Percentiles rank a stretch among this genome's conserved stretches.
These are phyloP conservation scores for Temnothorax longispinosus DNA, from an alignment of 1,140 invertebrate species.

Conservation along the genomic window DNA sequence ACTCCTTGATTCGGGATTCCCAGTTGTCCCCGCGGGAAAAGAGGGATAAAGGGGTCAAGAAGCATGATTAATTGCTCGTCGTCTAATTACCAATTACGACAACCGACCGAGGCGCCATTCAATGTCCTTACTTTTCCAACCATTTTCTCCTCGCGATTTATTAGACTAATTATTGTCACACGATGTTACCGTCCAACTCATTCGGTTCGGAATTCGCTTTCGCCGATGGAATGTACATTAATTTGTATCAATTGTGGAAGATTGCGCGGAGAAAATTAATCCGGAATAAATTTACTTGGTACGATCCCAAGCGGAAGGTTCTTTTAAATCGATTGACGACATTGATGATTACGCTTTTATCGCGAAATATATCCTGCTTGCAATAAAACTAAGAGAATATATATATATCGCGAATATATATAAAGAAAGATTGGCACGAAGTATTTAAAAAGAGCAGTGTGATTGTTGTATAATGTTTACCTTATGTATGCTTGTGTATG, in stretches of 20 bases:
- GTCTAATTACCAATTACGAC: constrained; percentile 77
- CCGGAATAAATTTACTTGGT: constrained; percentile 5
- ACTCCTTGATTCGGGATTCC: constrained; percentile 63
- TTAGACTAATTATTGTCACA: constrained; percentile 52
- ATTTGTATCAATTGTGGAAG: constrained; percentile 28
- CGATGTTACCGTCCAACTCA: constrained; percentile 30
- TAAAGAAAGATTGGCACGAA: background rate
- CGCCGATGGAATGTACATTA: constrained; percentile 20
- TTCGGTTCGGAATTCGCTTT: constrained; percentile 27
- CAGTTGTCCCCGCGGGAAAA: constrained; percentile 25
- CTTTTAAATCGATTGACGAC: background rate
- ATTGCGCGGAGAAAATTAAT: constrained; percentile 37
- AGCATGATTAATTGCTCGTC: constrained; percentile 72
- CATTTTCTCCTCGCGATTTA: constrained; percentile 40
- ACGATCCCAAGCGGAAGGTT: background rate
- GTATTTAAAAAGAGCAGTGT: background rate
- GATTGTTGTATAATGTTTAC: background rate
- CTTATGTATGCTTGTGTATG: background rate
- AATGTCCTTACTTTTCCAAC: constrained; percentile 17
- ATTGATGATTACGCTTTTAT: constrained; percentile 13
- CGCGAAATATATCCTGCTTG: background rate
- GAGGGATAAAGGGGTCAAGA: constrained; percentile 65
- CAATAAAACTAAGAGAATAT: background rate
- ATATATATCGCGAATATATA: background rate
- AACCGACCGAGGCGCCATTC: constrained; percentile 31